Evolutionary conservation across 2,888 invertebrate genomes (phyloP).

Genomic region (Aquatica leii): DNA sequence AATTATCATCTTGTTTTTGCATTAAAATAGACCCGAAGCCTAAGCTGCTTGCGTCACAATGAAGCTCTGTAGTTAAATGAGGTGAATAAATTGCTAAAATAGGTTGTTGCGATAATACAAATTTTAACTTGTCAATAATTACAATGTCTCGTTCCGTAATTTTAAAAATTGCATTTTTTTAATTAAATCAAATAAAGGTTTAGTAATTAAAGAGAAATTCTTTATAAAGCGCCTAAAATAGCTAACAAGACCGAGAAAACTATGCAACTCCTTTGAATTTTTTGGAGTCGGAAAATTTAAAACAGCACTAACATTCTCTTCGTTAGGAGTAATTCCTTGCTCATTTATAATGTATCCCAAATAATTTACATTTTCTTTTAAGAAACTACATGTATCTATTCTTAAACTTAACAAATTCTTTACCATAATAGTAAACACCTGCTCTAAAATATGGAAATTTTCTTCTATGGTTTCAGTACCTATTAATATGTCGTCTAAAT

Average conservation of each 20-base stretch:
- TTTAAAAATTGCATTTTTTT: no score
- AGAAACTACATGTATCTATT: not conserved
- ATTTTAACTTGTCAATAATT: not conserved
- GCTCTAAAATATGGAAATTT: not conserved
- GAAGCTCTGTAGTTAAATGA: slow-evolving; percentile 1
- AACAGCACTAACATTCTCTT: no score
- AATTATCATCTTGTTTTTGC: slow-evolving; percentile 33
- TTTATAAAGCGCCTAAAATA: no score
- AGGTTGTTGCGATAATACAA: not conserved
- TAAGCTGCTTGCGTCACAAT: slow-evolving; percentile 8
- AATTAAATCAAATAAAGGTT: no score
- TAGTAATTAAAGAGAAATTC: no score
- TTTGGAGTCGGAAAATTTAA: no score
- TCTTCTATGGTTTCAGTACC: slow-evolving; percentile 5
- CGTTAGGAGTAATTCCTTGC: no score
- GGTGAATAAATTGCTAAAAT: slow-evolving; percentile 11
- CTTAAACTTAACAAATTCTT: not conserved
- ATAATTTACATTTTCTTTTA: not conserved
- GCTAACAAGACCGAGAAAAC: no score
- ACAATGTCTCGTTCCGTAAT: no score
- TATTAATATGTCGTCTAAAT: not conserved
- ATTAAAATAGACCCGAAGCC: slow-evolving; percentile 9
- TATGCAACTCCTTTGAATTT: no score
- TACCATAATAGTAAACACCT: not conserved
- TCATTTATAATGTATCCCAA: no score